These are phyloP conservation scores for Pempheris klunzingeri DNA, from an alignment of 2,797 vertebrate genomes.

Conservation along the genomic window DNA sequence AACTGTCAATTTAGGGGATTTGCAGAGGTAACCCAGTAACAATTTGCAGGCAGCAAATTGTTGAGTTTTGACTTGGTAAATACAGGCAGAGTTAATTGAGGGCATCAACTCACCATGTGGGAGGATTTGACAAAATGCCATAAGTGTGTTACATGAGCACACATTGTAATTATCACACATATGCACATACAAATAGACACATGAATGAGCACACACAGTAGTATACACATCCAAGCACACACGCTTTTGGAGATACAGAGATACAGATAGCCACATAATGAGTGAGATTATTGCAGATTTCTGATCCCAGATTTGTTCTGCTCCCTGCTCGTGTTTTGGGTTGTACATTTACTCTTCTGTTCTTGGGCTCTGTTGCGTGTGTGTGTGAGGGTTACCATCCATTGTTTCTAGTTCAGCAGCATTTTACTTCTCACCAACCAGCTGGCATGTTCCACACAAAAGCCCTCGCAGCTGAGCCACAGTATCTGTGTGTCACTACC, in stretches of 20 bases:
- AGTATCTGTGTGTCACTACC: constrained; percentile 40
- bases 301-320: constrained; percentile 69
- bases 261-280: constrained; percentile 61
- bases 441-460: constrained; percentile 61
- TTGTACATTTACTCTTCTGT: constrained; percentile 45
- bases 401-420: constrained; percentile 43
- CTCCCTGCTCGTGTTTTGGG: constrained; percentile 44
- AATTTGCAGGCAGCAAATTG: constrained; percentile 76
- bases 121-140: constrained; percentile 83
- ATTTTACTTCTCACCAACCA: constrained; percentile 51
- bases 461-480: constrained; percentile 48
- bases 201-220: constrained; percentile 23
- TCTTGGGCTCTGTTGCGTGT: constrained; percentile 33
- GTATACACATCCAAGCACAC: constrained; percentile 26
- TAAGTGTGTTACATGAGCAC: constrained; percentile 77
- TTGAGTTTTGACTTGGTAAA: constrained; percentile 81
- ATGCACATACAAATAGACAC: constrained; percentile 50
- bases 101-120: constrained; percentile 81
- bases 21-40: constrained; percentile 79
- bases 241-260: constrained; percentile 43
- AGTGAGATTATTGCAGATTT: constrained; percentile 67
- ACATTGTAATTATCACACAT: constrained; percentile 73
- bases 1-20: constrained; percentile 84
- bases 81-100: constrained; percentile 83
- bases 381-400: constrained; percentile 32